A percentile compares a stretch with the other conserved stretches of the same genome.
phyloP scores from a whole-genome alignment of 2,797 vertebrate genomes.

The Spheniscus humboldti region DNA sequence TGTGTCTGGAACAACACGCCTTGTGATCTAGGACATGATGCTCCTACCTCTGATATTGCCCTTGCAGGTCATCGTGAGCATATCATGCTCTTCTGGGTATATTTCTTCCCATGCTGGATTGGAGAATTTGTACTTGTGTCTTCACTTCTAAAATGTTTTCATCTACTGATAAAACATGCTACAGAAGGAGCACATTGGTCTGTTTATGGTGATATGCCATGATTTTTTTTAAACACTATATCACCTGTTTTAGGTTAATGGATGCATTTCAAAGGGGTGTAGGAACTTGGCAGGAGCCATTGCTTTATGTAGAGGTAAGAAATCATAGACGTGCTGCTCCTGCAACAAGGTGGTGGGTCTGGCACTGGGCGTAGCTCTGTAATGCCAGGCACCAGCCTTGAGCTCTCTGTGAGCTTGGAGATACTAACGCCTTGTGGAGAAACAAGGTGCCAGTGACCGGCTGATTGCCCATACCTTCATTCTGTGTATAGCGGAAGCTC shows the following conservation, averaged over 20 bases:
- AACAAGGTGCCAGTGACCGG: not conserved
- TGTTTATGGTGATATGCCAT: not conserved
- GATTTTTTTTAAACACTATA: not conserved
- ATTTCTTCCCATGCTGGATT: not conserved
- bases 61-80: not conserved
- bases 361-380: not conserved
- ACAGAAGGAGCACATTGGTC: accelerated
- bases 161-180: not conserved
- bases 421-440: accelerated
- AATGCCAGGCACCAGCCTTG: not conserved
- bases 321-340: not conserved
- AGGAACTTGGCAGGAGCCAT: not conserved
- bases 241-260: not conserved
- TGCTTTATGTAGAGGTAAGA: not conserved
- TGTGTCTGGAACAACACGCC: not conserved
- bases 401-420: not conserved
- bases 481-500: not conserved
- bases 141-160: not conserved
- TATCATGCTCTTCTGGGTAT: accelerated
- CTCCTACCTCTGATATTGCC: not conserved
- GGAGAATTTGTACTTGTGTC: not conserved
- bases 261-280: not conserved
- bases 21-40: not conserved
- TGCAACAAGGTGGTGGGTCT: not conserved
- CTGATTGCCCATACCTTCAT: accelerated